These are phyloP conservation scores for Drosophila diplacantha DNA, from an alignment of 2,888 invertebrate genomes.

Conservation along the genomic window DNA sequence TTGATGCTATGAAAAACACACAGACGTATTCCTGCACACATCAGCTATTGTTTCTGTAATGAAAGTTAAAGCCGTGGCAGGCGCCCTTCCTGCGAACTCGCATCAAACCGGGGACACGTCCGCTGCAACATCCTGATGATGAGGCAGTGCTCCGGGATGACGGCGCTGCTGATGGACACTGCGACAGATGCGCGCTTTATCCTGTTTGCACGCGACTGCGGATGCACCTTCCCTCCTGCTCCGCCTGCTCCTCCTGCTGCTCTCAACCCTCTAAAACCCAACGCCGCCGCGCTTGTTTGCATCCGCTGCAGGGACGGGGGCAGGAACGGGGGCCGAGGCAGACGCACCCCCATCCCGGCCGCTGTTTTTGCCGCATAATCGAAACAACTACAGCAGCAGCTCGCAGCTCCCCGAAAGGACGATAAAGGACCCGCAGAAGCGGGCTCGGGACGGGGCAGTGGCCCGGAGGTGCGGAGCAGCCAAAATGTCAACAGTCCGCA, in stretches of 20 bases:
- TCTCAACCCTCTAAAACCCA: slow-evolving; percentile 1
- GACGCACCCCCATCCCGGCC: slow-evolving; percentile 8
- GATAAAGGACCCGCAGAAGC: background rate
- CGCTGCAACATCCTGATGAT: slow-evolving; percentile 32
- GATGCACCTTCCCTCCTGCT: slow-evolving; percentile 6
- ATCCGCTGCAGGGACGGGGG: slow-evolving; percentile 40
- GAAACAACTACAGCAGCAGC: slow-evolving; percentile 31
- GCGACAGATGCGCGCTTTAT: slow-evolving; percentile 36
- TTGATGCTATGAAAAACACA: background rate
- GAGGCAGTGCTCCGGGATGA: slow-evolving; percentile 8
- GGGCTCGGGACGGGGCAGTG: background rate
- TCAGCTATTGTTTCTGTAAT: background rate
- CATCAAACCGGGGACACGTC: slow-evolving; percentile 25
- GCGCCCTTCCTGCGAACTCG: slow-evolving; percentile 1
- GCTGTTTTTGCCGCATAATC: slow-evolving; percentile 54
- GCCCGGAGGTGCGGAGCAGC: slow-evolving; percentile 19
- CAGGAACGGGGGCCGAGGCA: slow-evolving; percentile 17
- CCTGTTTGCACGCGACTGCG: slow-evolving; percentile 35
- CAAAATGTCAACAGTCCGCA: slow-evolving; percentile 65
- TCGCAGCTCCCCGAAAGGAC: background rate
- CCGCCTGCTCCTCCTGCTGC: too few species aligned
- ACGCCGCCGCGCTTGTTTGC: slow-evolving; percentile 27
- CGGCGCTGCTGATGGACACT: slow-evolving; percentile 71
- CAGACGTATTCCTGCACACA: background rate
- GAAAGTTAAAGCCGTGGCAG: background rate